Percentiles rank a stretch among this genome's conserved stretches.
phyloP scores from a whole-genome alignment of 2,888 invertebrate species.

The Limnephilus lunatus region DNA sequence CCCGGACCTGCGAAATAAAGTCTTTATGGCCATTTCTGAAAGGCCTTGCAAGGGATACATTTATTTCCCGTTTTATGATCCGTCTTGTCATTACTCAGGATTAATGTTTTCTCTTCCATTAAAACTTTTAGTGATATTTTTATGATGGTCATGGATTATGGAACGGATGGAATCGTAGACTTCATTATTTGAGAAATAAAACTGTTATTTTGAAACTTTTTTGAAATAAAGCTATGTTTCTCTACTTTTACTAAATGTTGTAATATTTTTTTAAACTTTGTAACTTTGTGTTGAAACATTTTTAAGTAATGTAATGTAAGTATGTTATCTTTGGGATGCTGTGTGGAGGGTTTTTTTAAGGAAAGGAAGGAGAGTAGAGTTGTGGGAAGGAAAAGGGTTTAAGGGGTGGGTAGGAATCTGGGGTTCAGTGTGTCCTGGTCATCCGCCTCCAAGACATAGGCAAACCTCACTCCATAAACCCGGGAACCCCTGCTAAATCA shows the following conservation, averaged over 20 bases:
- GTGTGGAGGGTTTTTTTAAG: too few relatives aligned
- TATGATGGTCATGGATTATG: neutral
- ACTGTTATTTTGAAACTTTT: neutral
- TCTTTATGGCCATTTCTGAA: slow-evolving; percentile 11
- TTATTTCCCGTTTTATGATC: slow-evolving; percentile 34
- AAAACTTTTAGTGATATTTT: neutral
- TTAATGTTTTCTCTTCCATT: slow-evolving; percentile 12
- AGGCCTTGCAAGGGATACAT: neutral
- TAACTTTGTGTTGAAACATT: too few relatives aligned
- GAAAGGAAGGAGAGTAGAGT: too few relatives aligned
- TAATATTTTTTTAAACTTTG: neutral
- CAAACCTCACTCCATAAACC: too few relatives aligned
- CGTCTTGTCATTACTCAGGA: slow-evolving; percentile 12
- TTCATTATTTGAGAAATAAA: neutral
- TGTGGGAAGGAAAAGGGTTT: too few relatives aligned
- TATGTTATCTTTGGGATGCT: too few relatives aligned
- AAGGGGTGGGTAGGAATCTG: too few relatives aligned
- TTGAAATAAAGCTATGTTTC: neutral
- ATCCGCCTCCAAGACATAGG: too few relatives aligned
- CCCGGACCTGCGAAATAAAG: slow-evolving; percentile 12
- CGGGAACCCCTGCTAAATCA: too few relatives aligned
- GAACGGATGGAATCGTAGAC: neutral
- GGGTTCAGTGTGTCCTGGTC: too few relatives aligned
- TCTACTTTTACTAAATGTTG: neutral
- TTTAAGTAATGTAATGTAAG: too few relatives aligned